Base-by-base conservation (phyloP, 2,888 invertebrate species). In the Sinhomidia bicolor region DNA sequence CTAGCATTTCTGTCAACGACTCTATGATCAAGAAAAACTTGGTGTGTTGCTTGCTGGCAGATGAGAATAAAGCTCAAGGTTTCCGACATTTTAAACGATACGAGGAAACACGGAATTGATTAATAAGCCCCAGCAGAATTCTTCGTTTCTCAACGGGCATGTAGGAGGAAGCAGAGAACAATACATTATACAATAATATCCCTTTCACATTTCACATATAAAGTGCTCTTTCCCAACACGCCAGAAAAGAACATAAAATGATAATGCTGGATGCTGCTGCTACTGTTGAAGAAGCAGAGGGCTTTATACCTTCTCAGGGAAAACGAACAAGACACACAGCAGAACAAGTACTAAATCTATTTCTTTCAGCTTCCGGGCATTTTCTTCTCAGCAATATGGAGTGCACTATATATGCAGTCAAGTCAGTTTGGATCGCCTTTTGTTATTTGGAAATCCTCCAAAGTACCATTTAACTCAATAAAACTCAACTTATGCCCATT, bases 391-490 rank as follows among this genome's bases (percentile, higher is more conserved):
- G 41, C 36, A 29, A n/a, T 44, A 10, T 68, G 29, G 12, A 12
- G 44, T 85, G 60, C 62, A 78, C 23, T 36, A 32, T 29, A 32
- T 74, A 36, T 62, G 62, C 76, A 78, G 68, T 47, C 44, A 12
- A 80, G 86, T 82, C 88, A 88, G 44, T 57, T 71, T 82, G 76
- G 81, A 83, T 83, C 78, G 88, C 76, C 88, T 88, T 87, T 88
- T 88, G 88, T 88, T 82, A 78, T 76, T 86, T 86, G 86, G 86
- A 86, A 86, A 86, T 84, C 85, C 89, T 81, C 81, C 81, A 78
- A 83, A 89, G 86, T 89, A 86, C 80, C 89, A 87, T 87, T 89
- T 86, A 83, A 89, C 89, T 89, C 89, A 89, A 89, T 89, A 89
- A 89, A 89, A 89, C 74, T 89, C 89, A 89, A 89, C 86, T 86